Base-by-base conservation (phyloP, 2,888 invertebrate species). In the Epinotia ramella region DNA sequence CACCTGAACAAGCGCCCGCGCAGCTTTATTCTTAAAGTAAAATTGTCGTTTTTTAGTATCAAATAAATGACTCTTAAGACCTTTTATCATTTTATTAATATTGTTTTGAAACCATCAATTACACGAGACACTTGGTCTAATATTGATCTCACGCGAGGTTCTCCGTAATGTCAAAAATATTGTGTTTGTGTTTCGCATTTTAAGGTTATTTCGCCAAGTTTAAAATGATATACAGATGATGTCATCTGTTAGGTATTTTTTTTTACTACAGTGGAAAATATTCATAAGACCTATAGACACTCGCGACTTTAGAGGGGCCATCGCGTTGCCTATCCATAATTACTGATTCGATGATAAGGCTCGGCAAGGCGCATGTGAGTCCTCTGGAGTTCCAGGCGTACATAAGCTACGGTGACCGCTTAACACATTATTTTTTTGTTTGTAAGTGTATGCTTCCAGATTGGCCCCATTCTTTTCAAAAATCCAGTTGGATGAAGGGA, bases 61-160 rank as follows among this genome's bases (percentile, higher is more conserved):
- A 24, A 16, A 46, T 13, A 13, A 0, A 44, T 20, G 2, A 7
- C 4, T 1, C 64, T 64, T 46, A 20, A 13, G 20, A 20, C 44
- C 13, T 64, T 44, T 60, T 66, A 33, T 60, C 20, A 20, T n/a
- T 33, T n/a, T 0, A 6, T 1, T 3, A n/a, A 70, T 65, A 53
- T 70, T 75, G 74, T 75, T 75, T 75, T 75, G 12, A 20, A 70
- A 24, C 40, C 65, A 70, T 75, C 70, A 75, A 75, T 75, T 75
- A 75, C 53, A 3, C 2, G 0, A 20, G 24, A 33, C 74, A 75
- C 59, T 65, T 75, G 74, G 12, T n/a, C 20, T n/a, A 75, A 70
- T 70, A 75, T 70, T 70, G 24, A 53, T 49, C 9, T 59, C 49
- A 33, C 49, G 33, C 59, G 53, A 53, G 66, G 49, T 53, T 73